A percentile compares a stretch with the other conserved stretches of the same genome.
phyloP scores from a whole-genome alignment of 2,888 invertebrate genomes.

The Ichneumoninae sp. region DNA sequence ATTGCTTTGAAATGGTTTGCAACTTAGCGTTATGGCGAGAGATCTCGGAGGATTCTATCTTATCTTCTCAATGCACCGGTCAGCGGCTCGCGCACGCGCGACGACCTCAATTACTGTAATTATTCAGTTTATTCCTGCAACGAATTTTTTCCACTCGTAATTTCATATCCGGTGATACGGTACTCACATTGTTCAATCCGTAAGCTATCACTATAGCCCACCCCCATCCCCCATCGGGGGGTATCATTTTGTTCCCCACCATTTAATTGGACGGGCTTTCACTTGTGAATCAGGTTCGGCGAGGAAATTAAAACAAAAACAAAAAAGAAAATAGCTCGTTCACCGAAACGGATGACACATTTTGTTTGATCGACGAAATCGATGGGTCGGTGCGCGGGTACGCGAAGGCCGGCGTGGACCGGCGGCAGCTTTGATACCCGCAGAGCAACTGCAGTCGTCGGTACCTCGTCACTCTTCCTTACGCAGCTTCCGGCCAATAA shows the following conservation, averaged over 20 bases:
- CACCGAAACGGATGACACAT: slow-evolving; percentile 32
- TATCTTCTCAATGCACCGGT: slow-evolving; percentile 14
- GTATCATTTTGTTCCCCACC: slow-evolving; percentile 80
- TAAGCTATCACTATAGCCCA: slow-evolving; percentile 88
- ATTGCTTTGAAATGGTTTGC: slow-evolving; percentile 19
- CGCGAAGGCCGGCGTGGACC: neutral
- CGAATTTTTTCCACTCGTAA: neutral
- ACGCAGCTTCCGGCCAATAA: slow-evolving; percentile 66
- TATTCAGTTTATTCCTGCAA: slow-evolving; percentile 10
- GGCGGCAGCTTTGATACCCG: slow-evolving; percentile 24
- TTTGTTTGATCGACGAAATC: slow-evolving; percentile 3
- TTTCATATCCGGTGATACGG: neutral
- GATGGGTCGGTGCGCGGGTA: neutral
- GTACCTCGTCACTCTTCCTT: slow-evolving; percentile 22
- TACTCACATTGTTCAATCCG: slow-evolving; percentile 88
- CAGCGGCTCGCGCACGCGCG: neutral
- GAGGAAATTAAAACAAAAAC: neutral
- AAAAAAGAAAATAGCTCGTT: slow-evolving; percentile 14
- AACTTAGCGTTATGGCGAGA: slow-evolving; percentile 25
- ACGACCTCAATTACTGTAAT: slow-evolving; percentile 39
- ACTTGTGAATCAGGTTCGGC: slow-evolving; percentile 22
- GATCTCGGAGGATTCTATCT: slow-evolving; percentile 41
- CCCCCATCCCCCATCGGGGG: slow-evolving; percentile 89
- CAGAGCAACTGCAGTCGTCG: slow-evolving; percentile 12
- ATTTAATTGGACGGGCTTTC: slow-evolving; percentile 6